Evolutionary conservation across 2,797 vertebrate species (phyloP), one percentile per base, ranked within the genome.

Genomic region (Falco columbarius): DNA sequence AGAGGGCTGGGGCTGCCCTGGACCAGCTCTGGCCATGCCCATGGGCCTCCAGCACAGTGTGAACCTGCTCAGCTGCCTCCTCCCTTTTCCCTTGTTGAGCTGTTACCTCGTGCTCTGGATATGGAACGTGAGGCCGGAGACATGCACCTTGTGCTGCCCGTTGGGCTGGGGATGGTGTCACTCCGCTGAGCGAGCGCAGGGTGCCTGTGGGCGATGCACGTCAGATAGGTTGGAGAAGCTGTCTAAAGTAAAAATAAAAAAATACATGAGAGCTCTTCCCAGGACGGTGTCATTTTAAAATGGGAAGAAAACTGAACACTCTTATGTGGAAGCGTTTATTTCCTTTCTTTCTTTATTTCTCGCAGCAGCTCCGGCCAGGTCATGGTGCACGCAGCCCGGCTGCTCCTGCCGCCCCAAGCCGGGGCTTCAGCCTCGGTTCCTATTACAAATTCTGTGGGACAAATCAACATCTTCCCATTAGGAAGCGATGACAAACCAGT

Each of bases 401-500:
- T 27, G 42, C 76, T 58, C 38, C 49, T 2, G 5, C 29, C 0
- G 1, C 67, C 42, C 77, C 3, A 5, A 74, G 65, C 70, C 1
- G 40, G 66, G 40, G 27, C 91, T 87, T 89, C 79, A 84, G 79
- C 85, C 61, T 88, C n/a, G 3, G 12, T 42, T 82, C 86, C 90
- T 40, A 15, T 32, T 86, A 75, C 91, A 77, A 58, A 96, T 91
- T 96, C 93, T 42, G 54, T 27, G 82, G 94, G 96, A 97, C 93
- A 82, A 90, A 95, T 75, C 95, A 95, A 92, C 97, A 95, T 96
- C 95, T 95, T 96, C 93, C 95, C 95, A 81, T 96, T 93, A 95
- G 95, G 92, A 97, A 96, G 95, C 84, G 96, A 96, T 97, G 97
- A 97, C 97, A 97, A 96, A 97, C 89, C 93, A 90, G 97, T 95